A percentile compares a stretch with the other conserved stretches of the same genome.
phyloP scores from a whole-genome alignment of 2,113 vertebrate genomes.

The Notothenia rossii region DNA sequence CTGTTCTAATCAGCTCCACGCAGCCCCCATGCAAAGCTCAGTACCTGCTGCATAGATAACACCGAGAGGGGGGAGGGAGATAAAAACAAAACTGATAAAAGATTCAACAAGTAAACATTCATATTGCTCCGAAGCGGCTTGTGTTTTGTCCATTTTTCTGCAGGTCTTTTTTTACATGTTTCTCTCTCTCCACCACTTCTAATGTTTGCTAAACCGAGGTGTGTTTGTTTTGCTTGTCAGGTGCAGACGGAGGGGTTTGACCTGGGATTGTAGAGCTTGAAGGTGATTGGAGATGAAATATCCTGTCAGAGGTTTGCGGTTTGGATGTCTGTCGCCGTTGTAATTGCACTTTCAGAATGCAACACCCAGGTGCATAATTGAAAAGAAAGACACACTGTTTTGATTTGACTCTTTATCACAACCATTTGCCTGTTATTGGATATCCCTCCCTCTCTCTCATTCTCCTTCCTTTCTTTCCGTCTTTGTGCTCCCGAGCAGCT shows the following conservation, averaged over 20 bases:
- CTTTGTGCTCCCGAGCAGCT: constrained; percentile 50
- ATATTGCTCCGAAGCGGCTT: constrained; percentile 42
- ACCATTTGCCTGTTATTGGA: constrained; percentile 2
- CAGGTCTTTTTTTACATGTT: neutral
- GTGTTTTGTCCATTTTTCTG: constrained; percentile 13
- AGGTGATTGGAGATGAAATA: constrained; percentile 56
- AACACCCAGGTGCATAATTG: constrained; percentile 47
- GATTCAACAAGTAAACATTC: constrained; percentile 81
- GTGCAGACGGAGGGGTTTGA: constrained; percentile 30
- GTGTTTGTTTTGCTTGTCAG: constrained; percentile 47
- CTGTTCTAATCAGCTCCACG: constrained; percentile 81
- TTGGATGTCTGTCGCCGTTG: constrained; percentile 9
- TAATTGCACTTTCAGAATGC: constrained; percentile 40
- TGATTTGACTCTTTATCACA: constrained; percentile 30
- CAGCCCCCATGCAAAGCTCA: constrained; percentile 70
- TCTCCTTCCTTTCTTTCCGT: neutral
- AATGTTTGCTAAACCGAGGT: constrained; percentile 10
- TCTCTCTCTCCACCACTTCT: neutral
- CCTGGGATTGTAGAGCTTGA: constrained; percentile 28
- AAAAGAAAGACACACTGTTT: constrained; percentile 25
- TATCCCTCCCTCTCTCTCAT: neutral
- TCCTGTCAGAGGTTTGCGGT: neutral
- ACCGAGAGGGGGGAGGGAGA: constrained; percentile 30
- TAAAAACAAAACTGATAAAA: constrained; percentile 77
- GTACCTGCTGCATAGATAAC: constrained; percentile 82